Percentiles rank a stretch among this genome's conserved stretches.
Conservation (phyloP, 1,140 invertebrate species). For the Brachionus angularis region DNA sequence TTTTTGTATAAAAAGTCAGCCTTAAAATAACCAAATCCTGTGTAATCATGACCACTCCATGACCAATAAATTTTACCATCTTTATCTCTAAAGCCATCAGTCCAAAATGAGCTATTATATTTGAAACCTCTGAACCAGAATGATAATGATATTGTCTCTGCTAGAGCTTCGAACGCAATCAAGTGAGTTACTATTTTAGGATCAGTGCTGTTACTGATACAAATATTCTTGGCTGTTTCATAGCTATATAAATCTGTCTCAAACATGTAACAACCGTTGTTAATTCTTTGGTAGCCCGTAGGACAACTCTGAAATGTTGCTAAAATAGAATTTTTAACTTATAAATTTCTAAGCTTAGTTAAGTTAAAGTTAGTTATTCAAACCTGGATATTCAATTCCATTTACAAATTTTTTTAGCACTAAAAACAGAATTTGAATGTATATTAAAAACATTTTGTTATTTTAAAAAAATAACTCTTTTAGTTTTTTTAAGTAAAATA, state of each 20-base stretch:
- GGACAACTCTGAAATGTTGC: slow-evolving; percentile 15
- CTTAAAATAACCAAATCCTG: slow-evolving; percentile 21
- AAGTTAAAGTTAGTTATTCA: no score
- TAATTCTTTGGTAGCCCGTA: slow-evolving; percentile 1
- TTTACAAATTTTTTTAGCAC: background rate
- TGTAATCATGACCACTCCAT: slow-evolving; percentile 1
- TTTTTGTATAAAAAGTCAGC: slow-evolving; percentile 4
- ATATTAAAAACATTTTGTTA: background rate
- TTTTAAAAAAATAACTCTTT: background rate
- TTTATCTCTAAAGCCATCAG: background rate
- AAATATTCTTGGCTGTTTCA: background rate
- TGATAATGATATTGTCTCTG: slow-evolving; percentile 20
- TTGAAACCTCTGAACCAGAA: slow-evolving; percentile 39
- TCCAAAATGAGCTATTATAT: background rate
- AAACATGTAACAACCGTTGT: slow-evolving; percentile 36
- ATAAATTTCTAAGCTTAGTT: background rate
- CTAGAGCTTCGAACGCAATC: slow-evolving; percentile 23
- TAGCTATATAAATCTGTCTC: background rate
- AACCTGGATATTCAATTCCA: slow-evolving; percentile 11
- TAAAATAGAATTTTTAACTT: background rate
- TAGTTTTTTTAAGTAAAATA: no score
- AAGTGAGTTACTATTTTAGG: background rate
- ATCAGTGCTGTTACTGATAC: background rate
- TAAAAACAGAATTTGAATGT: background rate
- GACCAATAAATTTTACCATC: background rate